Conservation (phyloP, 2,888 invertebrate genomes). For the Limnephilus marmoratus region DNA sequence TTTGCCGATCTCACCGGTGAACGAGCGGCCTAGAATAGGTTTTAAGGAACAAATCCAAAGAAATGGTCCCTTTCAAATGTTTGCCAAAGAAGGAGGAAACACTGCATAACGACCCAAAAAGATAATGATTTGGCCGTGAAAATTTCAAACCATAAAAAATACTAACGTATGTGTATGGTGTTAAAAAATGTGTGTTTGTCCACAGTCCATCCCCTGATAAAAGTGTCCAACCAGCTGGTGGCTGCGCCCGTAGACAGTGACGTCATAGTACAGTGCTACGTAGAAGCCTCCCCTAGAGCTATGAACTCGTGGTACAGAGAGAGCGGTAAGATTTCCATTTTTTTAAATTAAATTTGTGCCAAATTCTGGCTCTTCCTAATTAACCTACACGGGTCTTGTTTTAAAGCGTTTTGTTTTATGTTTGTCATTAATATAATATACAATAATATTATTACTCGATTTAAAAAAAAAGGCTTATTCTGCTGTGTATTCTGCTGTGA, state of each 20-base stretch:
- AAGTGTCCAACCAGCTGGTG: conserved; percentile 89
- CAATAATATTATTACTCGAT: too few species aligned
- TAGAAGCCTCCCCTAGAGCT: conserved; percentile 91
- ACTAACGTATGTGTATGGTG: neutral
- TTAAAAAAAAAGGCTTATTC: too few species aligned
- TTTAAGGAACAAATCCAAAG: too few species aligned
- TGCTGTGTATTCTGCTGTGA: too few species aligned
- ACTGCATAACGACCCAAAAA: too few species aligned
- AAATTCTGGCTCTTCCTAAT: too few species aligned
- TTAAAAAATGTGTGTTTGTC: neutral
- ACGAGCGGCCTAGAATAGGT: too few species aligned
- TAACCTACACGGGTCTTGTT: neutral
- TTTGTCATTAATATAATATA: too few species aligned
- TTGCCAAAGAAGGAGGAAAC: too few species aligned
- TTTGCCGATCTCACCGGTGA: too few species aligned
- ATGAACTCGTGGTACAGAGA: conserved; percentile 85
- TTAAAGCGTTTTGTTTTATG: neutral
- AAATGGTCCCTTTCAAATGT: too few species aligned
- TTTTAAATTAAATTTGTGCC: neutral
- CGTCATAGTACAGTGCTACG: conserved; percentile 89
- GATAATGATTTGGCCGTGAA: too few species aligned
- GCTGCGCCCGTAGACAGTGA: conserved; percentile 88
- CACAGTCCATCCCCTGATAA: conserved; percentile 89
- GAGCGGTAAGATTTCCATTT: conserved; percentile 55
- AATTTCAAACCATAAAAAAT: neutral